phyloP scores from a whole-genome alignment of 2,113 vertebrate species.

The Planiliza haematocheilus region DNA sequence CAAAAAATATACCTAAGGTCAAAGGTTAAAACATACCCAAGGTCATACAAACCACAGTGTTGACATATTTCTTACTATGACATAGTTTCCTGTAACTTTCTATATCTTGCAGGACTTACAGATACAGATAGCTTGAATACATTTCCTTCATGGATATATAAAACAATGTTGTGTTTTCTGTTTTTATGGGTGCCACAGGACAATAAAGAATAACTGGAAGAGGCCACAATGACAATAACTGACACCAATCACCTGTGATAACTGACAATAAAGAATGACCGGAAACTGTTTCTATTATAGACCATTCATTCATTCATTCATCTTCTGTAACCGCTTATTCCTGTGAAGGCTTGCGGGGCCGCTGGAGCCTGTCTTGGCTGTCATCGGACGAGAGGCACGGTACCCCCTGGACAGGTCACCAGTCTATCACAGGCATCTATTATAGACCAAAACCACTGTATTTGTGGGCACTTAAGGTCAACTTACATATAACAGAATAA shows the following conservation, averaged over 20 bases:
- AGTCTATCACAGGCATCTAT: too few relatives aligned
- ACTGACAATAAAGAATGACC: slow-evolving; percentile 44
- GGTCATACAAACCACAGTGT: neutral
- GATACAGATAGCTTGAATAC: too few relatives aligned
- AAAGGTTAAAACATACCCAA: neutral
- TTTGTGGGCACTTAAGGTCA: too few relatives aligned
- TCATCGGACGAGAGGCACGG: too few relatives aligned
- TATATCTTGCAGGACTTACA: too few relatives aligned
- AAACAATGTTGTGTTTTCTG: neutral
- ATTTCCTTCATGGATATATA: neutral
- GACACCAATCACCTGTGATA: slow-evolving; percentile 6
- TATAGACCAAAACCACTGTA: too few relatives aligned
- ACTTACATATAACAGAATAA: too few relatives aligned
- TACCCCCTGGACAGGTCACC: too few relatives aligned
- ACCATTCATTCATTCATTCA: too few relatives aligned
- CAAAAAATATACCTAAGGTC: neutral
- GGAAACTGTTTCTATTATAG: neutral
- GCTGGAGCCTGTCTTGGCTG: too few relatives aligned
- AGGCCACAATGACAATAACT: neutral
- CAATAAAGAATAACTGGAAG: neutral
- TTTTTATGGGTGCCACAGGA: slow-evolving; percentile 24
- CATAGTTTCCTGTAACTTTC: neutral
- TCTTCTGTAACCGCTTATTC: too few relatives aligned
- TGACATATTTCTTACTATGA: neutral
- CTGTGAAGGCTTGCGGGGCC: too few relatives aligned